Percentiles rank a stretch among this genome's conserved stretches.
These are phyloP conservation scores for Melanerpes aurifrons DNA, from an alignment of 2,113 vertebrate genomes.

Conservation along the genomic window DNA sequence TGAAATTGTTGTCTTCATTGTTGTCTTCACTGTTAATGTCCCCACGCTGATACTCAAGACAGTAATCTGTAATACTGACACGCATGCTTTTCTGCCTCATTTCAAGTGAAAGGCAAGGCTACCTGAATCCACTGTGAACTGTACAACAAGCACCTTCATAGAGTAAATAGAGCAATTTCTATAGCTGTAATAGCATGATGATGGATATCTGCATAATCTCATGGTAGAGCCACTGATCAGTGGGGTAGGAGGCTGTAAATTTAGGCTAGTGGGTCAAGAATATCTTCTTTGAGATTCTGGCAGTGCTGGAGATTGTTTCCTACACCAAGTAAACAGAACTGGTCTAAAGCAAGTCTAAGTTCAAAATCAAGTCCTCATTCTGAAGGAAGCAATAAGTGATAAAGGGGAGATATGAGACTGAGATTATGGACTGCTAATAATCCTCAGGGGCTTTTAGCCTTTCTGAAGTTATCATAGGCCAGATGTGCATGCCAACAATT, in stretches of 20 bases:
- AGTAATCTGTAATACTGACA: neutral
- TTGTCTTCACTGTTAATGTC: neutral
- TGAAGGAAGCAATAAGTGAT: conserved; percentile 52
- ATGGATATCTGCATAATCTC: neutral
- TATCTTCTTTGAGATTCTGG: neutral
- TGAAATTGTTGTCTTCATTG: neutral
- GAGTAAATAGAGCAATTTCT: neutral
- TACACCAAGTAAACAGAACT: neutral
- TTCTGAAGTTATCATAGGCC: conserved; percentile 7
- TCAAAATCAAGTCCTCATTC: conserved; percentile 1
- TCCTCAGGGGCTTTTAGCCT: conserved; percentile 3
- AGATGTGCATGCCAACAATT: conserved; percentile 34
- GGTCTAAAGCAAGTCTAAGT: neutral
- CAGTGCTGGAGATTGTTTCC: neutral
- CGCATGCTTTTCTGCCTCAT: neutral
- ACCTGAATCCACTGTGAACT: neutral
- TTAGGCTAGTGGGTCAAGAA: neutral
- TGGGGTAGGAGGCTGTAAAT: neutral
- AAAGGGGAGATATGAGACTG: neutral
- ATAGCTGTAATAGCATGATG: neutral
- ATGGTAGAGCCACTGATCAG: neutral
- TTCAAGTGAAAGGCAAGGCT: neutral
- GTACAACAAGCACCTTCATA: neutral
- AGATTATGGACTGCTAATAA: conserved; percentile 42
- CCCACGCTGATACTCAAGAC: neutral